A percentile compares a stretch with the other conserved stretches of the same genome.
phyloP scores from a whole-genome alignment of 2,113 vertebrate species.

The Platysternon megacephalum region DNA sequence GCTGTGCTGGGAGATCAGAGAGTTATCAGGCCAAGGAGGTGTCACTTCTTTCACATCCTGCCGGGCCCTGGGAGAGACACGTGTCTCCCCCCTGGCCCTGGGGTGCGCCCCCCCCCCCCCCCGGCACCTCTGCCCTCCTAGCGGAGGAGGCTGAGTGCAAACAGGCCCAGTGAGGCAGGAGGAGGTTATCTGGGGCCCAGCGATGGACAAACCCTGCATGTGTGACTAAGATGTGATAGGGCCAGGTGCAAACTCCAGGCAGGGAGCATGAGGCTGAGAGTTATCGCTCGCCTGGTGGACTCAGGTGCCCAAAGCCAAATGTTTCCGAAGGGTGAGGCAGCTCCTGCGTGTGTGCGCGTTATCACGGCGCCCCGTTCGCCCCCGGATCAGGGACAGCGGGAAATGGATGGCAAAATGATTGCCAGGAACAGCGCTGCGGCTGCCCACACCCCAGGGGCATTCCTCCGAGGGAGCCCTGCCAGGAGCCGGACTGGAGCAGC shows the following conservation, averaged over 20 bases:
- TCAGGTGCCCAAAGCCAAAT: conserved; percentile 71
- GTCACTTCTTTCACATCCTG: no score
- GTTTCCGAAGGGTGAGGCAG: conserved; percentile 73
- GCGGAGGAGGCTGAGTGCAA: conserved; percentile 67
- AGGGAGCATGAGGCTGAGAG: neutral
- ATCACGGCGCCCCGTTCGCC: neutral
- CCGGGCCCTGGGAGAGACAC: no score
- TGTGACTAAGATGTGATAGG: conserved; percentile 62
- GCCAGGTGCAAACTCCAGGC: conserved; percentile 59
- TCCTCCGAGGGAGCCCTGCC: neutral
- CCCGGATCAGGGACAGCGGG: neutral
- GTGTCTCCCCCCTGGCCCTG: neutral
- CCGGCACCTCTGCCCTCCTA: conserved; percentile 33
- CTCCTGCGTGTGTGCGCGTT: neutral
- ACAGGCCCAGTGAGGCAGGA: conserved; percentile 35
- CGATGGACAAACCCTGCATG: conserved; percentile 42
- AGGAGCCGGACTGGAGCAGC: neutral
- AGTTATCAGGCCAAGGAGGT: no score
- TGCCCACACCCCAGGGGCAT: neutral
- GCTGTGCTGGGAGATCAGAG: no score
- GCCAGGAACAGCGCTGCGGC: neutral
- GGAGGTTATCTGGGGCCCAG: conserved; percentile 68
- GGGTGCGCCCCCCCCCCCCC: no score
- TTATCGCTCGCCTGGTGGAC: conserved; percentile 53
- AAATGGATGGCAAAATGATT: neutral